phyloP scores from a whole-genome alignment of 2,113 vertebrate genomes.

The Corythaeola cristata region DNA sequence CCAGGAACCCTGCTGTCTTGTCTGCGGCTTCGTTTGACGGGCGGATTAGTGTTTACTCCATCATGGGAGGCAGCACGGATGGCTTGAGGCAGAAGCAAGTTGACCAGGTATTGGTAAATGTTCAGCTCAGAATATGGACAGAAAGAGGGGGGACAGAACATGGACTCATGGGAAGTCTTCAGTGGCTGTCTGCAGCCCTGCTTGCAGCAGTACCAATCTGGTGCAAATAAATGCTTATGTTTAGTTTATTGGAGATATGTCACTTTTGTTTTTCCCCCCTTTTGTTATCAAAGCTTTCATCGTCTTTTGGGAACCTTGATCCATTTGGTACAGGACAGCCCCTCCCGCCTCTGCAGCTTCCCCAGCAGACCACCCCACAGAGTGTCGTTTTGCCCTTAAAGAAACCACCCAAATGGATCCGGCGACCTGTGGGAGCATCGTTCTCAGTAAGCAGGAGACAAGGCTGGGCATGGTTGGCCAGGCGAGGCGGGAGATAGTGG shows the following conservation, averaged over 20 bases:
- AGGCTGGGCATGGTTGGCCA: background rate
- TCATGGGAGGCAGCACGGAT: slow-evolving; percentile 91
- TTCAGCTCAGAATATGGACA: background rate
- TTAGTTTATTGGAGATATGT: background rate
- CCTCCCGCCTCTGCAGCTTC: slow-evolving; percentile 88
- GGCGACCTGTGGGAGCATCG: slow-evolving; percentile 89
- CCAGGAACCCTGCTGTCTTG: slow-evolving; percentile 90
- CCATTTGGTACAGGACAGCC: slow-evolving; percentile 92
- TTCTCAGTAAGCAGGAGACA: slow-evolving; percentile 84
- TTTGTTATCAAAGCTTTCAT: slow-evolving; percentile 81
- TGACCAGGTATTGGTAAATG: slow-evolving; percentile 74
- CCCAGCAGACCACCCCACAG: slow-evolving; percentile 76
- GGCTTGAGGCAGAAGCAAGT: slow-evolving; percentile 84
- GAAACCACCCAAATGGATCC: slow-evolving; percentile 96
- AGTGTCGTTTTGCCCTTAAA: slow-evolving; percentile 82
- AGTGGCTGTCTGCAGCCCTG: background rate
- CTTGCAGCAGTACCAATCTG: background rate
- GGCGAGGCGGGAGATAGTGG: background rate
- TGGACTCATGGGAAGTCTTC: background rate
- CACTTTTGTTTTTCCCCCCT: background rate
- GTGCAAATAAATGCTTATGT: background rate
- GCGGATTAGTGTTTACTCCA: slow-evolving; percentile 89
- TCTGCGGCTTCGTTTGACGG: slow-evolving; percentile 93
- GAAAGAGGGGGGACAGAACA: background rate
- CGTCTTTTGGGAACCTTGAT: slow-evolving; percentile 92